Conservation (phyloP, 1,140 invertebrate species). For the Agrypnia vestita region DNA sequence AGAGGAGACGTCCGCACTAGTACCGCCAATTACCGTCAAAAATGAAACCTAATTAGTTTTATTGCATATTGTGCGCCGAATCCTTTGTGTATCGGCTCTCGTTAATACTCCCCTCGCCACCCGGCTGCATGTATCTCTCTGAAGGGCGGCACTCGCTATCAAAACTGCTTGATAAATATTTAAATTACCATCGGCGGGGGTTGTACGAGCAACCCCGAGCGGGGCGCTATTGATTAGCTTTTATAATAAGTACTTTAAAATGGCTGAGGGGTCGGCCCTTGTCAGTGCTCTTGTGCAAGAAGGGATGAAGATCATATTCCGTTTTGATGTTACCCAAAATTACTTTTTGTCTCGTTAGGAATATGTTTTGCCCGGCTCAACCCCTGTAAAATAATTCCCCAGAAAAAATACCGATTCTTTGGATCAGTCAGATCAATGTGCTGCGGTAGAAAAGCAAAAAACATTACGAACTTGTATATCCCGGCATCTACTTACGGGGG, state of each 20-base stretch:
- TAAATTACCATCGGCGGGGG: constrained; percentile 57
- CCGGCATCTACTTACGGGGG: no score
- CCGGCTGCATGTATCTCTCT: constrained; percentile 54
- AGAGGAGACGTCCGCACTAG: constrained; percentile 6
- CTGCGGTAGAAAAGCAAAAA: no score
- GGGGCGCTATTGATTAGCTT: constrained; percentile 56
- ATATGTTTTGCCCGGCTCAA: no score
- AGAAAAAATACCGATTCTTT: no score
- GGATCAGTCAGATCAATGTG: no score
- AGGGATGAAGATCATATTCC: constrained; percentile 6
- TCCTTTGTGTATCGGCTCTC: constrained; percentile 56
- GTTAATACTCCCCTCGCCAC: constrained; percentile 50
- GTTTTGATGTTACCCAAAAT: not conserved
- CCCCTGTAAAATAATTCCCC: no score
- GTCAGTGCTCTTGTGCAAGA: not conserved
- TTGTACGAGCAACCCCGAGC: constrained; percentile 18
- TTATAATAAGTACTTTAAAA: constrained; percentile 59
- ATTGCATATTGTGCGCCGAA: constrained; percentile 60
- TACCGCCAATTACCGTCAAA: constrained; percentile 59
- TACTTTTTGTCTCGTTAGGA: no score
- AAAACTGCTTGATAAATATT: constrained; percentile 61
- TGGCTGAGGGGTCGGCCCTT: constrained; percentile 9
- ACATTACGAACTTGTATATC: no score
- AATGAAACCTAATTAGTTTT: constrained; percentile 62
- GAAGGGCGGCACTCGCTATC: constrained; percentile 56